These are phyloP conservation scores for Chrysolina americana DNA, from an alignment of 2,888 invertebrate species.

Conservation along the genomic window DNA sequence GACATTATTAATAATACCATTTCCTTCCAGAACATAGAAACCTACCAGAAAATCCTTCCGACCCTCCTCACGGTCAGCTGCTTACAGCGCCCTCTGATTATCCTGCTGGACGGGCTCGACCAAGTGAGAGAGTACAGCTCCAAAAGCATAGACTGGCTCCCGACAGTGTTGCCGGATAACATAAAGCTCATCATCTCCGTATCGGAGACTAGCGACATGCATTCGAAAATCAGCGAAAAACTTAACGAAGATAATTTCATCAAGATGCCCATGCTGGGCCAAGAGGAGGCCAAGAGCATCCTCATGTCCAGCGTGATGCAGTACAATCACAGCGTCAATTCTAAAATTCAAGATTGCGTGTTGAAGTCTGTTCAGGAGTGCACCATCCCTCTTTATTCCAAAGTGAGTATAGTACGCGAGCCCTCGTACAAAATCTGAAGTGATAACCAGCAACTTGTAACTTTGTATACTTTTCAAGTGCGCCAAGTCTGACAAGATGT, in stretches of 20 bases:
- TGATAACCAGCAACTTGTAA: no score
- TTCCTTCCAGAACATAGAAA: constrained; percentile 77
- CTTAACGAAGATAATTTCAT: constrained; percentile 64
- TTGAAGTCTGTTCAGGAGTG: constrained; percentile 76
- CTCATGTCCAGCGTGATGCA: constrained; percentile 73
- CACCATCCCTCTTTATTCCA: constrained; percentile 79
- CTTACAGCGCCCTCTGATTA: constrained; percentile 75
- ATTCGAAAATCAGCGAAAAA: constrained; percentile 65
- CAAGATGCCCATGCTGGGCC: constrained; percentile 71
- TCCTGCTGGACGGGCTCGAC: constrained; percentile 85
- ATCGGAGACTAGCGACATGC: constrained; percentile 71
- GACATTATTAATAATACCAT: background rate
- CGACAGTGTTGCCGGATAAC: constrained; percentile 79
- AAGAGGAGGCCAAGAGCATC: constrained; percentile 72
- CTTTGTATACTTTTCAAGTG: no score
- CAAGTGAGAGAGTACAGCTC: constrained; percentile 74
- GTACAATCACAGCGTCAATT: constrained; percentile 75
- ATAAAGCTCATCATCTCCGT: constrained; percentile 85
- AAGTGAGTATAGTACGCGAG: no score
- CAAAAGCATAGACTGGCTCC: constrained; percentile 82
- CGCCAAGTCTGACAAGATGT: no score
- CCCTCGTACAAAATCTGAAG: no score
- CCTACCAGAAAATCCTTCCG: constrained; percentile 77
- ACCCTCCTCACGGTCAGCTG: constrained; percentile 73
- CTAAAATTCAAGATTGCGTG: constrained; percentile 74